phyloP scores from a whole-genome alignment of 2,797 vertebrate species.

The Enteromius viviparus region DNA sequence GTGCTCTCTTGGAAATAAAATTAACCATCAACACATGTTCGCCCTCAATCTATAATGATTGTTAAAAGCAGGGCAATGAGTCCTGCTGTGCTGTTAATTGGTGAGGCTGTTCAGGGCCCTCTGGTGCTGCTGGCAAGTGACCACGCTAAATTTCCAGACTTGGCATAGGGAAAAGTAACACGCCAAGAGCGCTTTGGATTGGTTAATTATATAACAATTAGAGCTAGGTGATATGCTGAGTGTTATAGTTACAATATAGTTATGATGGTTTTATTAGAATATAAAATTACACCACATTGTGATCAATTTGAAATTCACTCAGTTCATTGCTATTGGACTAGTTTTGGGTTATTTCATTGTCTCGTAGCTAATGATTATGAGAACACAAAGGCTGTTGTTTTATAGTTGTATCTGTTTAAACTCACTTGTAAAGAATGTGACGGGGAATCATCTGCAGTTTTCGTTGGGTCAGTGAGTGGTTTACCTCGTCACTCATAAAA shows the following conservation, averaged over 20 bases:
- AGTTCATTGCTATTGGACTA: neutral
- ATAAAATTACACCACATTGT: neutral
- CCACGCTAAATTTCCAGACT: neutral
- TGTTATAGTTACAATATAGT: neutral
- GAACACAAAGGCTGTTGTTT: neutral
- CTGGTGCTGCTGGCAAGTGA: conserved; percentile 20
- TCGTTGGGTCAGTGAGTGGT: neutral
- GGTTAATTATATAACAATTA: conserved; percentile 15
- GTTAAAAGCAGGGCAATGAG: conserved; percentile 33
- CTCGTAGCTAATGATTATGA: neutral
- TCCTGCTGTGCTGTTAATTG: conserved; percentile 34
- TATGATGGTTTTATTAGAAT: neutral
- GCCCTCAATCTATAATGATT: conserved; percentile 26
- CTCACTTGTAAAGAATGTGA: neutral
- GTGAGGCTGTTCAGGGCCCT: conserved; percentile 1
- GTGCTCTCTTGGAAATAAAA: conserved; percentile 47
- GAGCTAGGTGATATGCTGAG: neutral
- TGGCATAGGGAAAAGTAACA: conserved; percentile 13
- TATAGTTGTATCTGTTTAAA: neutral
- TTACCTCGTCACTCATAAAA: neutral
- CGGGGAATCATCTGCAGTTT: neutral
- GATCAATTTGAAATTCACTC: neutral
- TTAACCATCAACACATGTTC: conserved; percentile 42
- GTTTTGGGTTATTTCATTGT: neutral
- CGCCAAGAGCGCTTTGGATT: neutral